Percentiles rank a stretch among this genome's conserved stretches.
These are phyloP conservation scores for Acrocyrtus sp. DNA, from an alignment of 2,888 invertebrate species.

Conservation along the genomic window DNA sequence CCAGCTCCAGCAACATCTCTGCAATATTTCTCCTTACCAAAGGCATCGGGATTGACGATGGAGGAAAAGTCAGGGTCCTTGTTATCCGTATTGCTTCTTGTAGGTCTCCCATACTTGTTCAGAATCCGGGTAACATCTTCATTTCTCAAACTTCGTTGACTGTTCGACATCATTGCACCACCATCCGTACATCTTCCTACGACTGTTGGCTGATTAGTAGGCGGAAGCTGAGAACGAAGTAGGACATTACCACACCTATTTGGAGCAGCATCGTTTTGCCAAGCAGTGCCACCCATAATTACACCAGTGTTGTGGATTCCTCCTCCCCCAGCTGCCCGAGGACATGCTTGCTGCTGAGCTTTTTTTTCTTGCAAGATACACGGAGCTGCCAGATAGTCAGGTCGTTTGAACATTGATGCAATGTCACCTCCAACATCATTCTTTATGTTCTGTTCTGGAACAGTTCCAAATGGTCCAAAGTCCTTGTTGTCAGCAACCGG, in stretches of 20 bases:
- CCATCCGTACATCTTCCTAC: neutral
- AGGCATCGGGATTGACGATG: neutral
- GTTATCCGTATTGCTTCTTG: neutral
- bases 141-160: neutral
- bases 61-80: slow-evolving; percentile 19
- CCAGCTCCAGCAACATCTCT: too few relatives aligned
- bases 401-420: slow-evolving; percentile 29
- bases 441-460: neutral
- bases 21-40: too few relatives aligned
- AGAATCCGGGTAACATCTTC: slow-evolving; percentile 42
- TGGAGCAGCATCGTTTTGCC: neutral
- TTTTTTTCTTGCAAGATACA: too few relatives aligned
- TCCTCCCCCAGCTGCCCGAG: too few relatives aligned
- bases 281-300: too few relatives aligned
- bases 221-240: slow-evolving; percentile 1
- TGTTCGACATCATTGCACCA: neutral
- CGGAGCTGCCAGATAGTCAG: slow-evolving; percentile 11
- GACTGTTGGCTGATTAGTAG: neutral
- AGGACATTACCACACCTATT: neutral
- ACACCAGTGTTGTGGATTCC: too few relatives aligned
- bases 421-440: slow-evolving; percentile 13
- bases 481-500: too few relatives aligned
- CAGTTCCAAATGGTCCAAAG: slow-evolving; percentile 33
- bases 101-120: slow-evolving; percentile 35
- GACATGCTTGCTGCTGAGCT: too few relatives aligned